Evolutionary conservation across 2,888 invertebrate genomes (phyloP), one percentile per base, ranked within the genome.

Genomic region (Maniola hyperantus): DNA sequence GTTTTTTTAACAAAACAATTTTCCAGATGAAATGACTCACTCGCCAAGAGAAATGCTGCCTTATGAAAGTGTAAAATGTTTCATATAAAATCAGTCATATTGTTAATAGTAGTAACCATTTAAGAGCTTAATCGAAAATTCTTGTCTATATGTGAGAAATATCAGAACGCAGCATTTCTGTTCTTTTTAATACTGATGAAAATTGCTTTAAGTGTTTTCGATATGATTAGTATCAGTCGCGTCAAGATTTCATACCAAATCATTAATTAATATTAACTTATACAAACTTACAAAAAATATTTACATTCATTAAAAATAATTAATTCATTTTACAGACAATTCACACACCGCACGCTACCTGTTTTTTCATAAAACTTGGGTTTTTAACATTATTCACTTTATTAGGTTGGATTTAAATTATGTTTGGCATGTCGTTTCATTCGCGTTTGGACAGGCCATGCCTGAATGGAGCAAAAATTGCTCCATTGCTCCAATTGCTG

Each of bases 221-320:
- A 71, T 71, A 71, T 71, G 71, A 65, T 65, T 76, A 75, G 73
- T 78, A 82, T 88, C 87, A 89, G 87, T 89, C 86, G 80, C 83
- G 77, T 83, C 80, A 80, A 77, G 81, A 81, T 83, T 80, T 82
- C 77, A 80, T 84, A 82, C 79, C 75, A 85, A 89, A 85, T 81
- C 80, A 83, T 80, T 79, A 18, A 48, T 48, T 72, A 76, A 77
- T 80, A 79, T 80, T 76, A 80, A 80, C 82, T 81, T 84, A 87
- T 77, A 73, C 78, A 84, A 88, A 87, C 88, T 89, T 88, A 90
- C 81, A 82, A 73, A 88, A 88, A 87, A 81, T 91, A 90, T 91
- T 88, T 91, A 91, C 91, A 91, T 78, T 79, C 75, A 84, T 79
- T 83, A 64, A 69, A 61, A 64, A 71, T 82, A 64, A 71, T 82